Conservation (phyloP, 2,797 vertebrate species). For the Gobionotothen gibberifrons region DNA sequence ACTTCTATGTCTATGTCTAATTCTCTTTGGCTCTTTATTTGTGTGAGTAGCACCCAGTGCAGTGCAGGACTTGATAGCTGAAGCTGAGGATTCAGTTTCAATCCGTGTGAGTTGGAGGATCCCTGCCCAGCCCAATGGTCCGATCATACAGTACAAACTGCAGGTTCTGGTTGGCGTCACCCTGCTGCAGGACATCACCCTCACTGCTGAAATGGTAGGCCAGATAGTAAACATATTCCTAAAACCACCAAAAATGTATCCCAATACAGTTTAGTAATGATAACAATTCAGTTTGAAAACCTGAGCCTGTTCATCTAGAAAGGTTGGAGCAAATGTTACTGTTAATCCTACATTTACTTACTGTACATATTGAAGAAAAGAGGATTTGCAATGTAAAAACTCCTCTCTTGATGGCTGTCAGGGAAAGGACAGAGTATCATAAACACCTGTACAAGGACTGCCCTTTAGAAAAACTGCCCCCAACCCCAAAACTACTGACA, state of each 20-base stretch:
- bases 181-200: conserved; percentile 90
- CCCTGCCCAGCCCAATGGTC: conserved; percentile 91
- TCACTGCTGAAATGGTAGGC: conserved; percentile 85
- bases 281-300: neutral
- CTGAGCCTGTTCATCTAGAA: neutral
- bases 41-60: conserved; percentile 87
- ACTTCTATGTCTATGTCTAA: conserved; percentile 4
- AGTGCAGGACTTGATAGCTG: conserved; percentile 86
- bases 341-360: neutral
- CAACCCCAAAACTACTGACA: neutral
- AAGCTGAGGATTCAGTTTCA: conserved; percentile 89
- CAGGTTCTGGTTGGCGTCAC: conserved; percentile 78
- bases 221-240: conserved; percentile 12
- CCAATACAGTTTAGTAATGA: neutral
- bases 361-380: neutral
- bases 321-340: neutral
- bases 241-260: neutral
- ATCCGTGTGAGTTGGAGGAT: conserved; percentile 91
- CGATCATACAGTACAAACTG: conserved; percentile 91
- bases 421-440: neutral
- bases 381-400: neutral
- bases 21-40: conserved; percentile 13
- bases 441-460: neutral
- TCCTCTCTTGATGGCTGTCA: neutral
- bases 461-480: neutral